phyloP scores from a whole-genome alignment of 2,797 vertebrate species.

The Luscinia megarhynchos region DNA sequence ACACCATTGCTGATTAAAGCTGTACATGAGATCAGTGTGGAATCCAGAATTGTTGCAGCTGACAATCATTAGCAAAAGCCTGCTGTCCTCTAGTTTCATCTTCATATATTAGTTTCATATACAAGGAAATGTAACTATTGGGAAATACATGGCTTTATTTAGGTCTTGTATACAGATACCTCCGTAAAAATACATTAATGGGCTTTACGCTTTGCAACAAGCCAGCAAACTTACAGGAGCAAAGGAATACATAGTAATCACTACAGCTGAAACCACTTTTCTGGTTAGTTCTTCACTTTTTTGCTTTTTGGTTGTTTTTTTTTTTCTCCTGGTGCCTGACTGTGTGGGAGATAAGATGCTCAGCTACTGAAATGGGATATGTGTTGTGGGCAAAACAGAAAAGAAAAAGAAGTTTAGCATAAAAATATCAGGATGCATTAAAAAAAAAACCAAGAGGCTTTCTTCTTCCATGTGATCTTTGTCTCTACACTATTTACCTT shows the following conservation, averaged over 20 bases:
- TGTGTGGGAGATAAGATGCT: not conserved
- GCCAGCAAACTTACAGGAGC: not conserved
- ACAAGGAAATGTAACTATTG: constrained; percentile 24
- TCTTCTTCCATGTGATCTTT: not conserved
- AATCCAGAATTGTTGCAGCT: constrained; percentile 56
- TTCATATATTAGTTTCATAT: constrained; percentile 43
- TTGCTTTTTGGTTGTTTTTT: not conserved
- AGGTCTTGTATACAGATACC: not conserved
- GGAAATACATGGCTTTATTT: constrained; percentile 26
- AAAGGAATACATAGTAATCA: not conserved
- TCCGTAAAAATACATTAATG: constrained; percentile 25
- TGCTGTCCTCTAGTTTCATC: constrained; percentile 56
- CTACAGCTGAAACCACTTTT: not conserved
- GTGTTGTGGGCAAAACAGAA: not conserved
- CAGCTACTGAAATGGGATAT: not conserved
- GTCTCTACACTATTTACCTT: constrained; percentile 32
- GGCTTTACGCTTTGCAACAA: not conserved
- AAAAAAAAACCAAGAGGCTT: not conserved
- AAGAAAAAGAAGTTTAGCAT: not conserved
- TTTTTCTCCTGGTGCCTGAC: not conserved
- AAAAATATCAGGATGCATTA: not conserved
- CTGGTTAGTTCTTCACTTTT: not conserved
- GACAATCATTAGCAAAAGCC: constrained; percentile 63
- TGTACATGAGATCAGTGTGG: constrained; percentile 39
- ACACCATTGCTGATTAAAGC: constrained; percentile 52